A percentile compares a stretch with the other conserved stretches of the same genome.
These are phyloP conservation scores for Micropterix aruncella DNA, from an alignment of 2,888 invertebrate genomes.

Conservation along the genomic window DNA sequence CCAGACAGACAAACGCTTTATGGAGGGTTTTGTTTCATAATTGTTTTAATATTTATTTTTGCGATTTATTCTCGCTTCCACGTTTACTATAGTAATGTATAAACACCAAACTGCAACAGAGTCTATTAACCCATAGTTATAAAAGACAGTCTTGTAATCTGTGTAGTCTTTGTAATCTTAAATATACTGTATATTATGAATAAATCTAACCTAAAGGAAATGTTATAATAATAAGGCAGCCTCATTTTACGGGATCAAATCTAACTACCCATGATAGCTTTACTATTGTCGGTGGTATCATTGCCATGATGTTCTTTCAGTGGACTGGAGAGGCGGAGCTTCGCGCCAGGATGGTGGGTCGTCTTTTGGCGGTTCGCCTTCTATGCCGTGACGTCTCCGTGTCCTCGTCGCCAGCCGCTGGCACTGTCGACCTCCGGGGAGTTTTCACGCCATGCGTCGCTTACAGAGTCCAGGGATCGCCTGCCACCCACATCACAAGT, in stretches of 20 bases:
- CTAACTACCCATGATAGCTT: background rate
- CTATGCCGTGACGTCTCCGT: slow-evolving; percentile 61
- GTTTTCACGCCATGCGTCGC: slow-evolving; percentile 77
- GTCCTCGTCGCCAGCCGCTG: slow-evolving; percentile 25
- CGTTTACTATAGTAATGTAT: no score
- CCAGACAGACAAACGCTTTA: no score
- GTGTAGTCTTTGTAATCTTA: no score
- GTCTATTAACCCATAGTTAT: no score
- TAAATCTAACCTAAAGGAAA: no score
- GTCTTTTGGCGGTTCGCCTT: slow-evolving; percentile 64
- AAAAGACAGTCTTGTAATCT: no score
- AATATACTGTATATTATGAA: no score
- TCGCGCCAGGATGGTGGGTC: slow-evolving; percentile 63
- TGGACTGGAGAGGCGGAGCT: slow-evolving; percentile 76
- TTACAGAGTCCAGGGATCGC: slow-evolving; percentile 73
- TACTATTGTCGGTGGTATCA: background rate
- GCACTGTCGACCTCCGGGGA: slow-evolving; percentile 37
- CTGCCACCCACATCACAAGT: slow-evolving; percentile 50
- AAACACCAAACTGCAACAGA: no score
- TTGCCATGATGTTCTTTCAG: slow-evolving; percentile 39
- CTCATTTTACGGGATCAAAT: background rate
- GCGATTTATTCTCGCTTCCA: no score
- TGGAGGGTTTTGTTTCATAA: no score
- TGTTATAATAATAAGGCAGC: background rate
- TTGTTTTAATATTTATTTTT: no score